A percentile compares a stretch with the other conserved stretches of the same genome.
Conservation (phyloP, 1,140 invertebrate genomes). For the Limonius californicus region DNA sequence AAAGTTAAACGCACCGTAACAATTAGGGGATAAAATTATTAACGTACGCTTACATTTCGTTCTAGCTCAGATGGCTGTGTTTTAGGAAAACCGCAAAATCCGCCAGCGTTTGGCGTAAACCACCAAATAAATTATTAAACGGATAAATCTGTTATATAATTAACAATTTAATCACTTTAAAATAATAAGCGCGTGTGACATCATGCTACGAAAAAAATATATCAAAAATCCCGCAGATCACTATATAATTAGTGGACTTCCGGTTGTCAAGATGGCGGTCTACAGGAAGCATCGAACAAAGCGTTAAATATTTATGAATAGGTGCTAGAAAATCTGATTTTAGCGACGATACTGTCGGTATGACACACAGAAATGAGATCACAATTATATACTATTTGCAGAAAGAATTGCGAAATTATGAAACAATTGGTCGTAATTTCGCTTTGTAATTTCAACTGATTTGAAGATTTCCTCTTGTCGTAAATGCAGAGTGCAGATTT, state of each 20-base stretch:
- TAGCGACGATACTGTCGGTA: neutral
- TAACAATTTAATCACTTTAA: neutral
- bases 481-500: neutral
- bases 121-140: neutral
- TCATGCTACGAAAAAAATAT: neutral
- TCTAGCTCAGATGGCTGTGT: no score
- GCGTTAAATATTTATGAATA: constrained; percentile 1
- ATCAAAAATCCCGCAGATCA: neutral
- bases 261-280: neutral
- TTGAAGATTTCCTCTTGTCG: no score
- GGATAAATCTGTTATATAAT: neutral
- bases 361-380: neutral
- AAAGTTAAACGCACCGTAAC: neutral
- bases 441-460: no score
- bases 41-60: no score
- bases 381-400: neutral
- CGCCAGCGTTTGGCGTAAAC: no score
- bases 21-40: no score
- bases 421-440: no score
- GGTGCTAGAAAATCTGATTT: neutral
- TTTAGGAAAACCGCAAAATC: no score
- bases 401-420: no score
- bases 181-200: neutral
- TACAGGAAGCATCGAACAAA: neutral
- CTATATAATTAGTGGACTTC: constrained; percentile 1